Conservation (phyloP, 2,113 vertebrate species). For the Sander lucioperca region DNA sequence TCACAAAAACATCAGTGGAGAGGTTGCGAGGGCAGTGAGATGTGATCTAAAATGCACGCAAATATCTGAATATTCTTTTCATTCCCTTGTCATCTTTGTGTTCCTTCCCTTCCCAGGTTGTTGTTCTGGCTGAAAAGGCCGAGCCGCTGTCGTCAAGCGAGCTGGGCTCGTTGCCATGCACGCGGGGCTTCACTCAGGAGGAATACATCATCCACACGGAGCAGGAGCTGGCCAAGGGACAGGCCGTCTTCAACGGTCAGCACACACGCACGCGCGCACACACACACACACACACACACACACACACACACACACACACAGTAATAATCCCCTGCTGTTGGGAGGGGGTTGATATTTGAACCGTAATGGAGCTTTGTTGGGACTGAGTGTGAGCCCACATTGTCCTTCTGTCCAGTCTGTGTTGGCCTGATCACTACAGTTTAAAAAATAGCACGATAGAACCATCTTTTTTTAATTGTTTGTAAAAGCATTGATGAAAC, state of each 20-base stretch:
- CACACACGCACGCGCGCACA: constrained; percentile 12
- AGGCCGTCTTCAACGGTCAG: constrained; percentile 74
- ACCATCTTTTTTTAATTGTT: background rate
- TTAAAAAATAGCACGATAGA: too few relatives aligned
- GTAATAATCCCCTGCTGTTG: constrained; percentile 66
- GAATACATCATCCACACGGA: constrained; percentile 63
- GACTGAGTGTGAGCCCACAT: constrained; percentile 27
- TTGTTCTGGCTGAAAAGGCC: constrained; percentile 16
- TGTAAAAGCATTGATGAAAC: background rate
- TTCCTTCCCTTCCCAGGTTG: constrained; percentile 36
- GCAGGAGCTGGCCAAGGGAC: constrained; percentile 65
- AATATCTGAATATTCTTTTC: background rate
- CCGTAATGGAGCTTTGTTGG: constrained; percentile 43
- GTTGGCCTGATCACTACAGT: background rate
- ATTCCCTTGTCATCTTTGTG: background rate
- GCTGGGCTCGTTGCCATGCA: constrained; percentile 54
- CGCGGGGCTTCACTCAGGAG: constrained; percentile 69
- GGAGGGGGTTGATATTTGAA: constrained; percentile 65
- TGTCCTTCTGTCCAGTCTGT: constrained; percentile 4
- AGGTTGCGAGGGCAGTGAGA: background rate
- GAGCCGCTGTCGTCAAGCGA: constrained; percentile 24
- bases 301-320: background rate
- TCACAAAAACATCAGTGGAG: background rate
- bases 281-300: constrained; percentile 14
- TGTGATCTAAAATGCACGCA: background rate